These are phyloP conservation scores for Acyrthosiphon pisum DNA, from an alignment of 1,140 invertebrate species.

Conservation along the genomic window DNA sequence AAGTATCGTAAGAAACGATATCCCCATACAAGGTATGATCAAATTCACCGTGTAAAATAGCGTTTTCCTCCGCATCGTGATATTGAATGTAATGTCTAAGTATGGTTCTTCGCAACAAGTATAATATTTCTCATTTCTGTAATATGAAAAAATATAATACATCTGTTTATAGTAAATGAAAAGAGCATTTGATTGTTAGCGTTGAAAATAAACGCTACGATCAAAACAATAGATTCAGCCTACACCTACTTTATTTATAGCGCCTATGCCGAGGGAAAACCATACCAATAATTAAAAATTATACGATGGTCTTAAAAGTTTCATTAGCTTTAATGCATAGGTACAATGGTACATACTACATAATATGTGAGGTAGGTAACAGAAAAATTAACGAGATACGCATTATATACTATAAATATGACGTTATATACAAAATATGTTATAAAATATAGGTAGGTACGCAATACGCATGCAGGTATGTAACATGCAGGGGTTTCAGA, in stretches of 20 bases:
- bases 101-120: conserved; percentile 96
- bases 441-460: too few relatives aligned
- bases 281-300: not conserved
- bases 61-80: conserved; percentile 95
- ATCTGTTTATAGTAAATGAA: not conserved
- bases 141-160: conserved; percentile 59
- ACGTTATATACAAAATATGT: too few relatives aligned
- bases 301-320: not conserved
- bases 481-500: too few relatives aligned
- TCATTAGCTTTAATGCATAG: not conserved
- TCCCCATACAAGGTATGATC: conserved; percentile 96
- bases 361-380: not conserved
- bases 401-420: too few relatives aligned
- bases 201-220: not conserved
- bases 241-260: not conserved
- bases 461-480: too few relatives aligned
- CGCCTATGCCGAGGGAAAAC: not conserved
- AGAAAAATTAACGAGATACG: too few relatives aligned
- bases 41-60: conserved; percentile 98
- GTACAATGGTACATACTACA: not conserved
- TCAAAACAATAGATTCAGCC: not conserved
- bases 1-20: conserved; percentile 96
- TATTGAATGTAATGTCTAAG: conserved; percentile 98
- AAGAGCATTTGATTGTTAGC: not conserved
- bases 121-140: conserved; percentile 92